Evolutionary conservation across 2,113 vertebrate species (phyloP), one percentile per base, ranked within the genome.

Genomic region (Ifrita kowaldi): DNA sequence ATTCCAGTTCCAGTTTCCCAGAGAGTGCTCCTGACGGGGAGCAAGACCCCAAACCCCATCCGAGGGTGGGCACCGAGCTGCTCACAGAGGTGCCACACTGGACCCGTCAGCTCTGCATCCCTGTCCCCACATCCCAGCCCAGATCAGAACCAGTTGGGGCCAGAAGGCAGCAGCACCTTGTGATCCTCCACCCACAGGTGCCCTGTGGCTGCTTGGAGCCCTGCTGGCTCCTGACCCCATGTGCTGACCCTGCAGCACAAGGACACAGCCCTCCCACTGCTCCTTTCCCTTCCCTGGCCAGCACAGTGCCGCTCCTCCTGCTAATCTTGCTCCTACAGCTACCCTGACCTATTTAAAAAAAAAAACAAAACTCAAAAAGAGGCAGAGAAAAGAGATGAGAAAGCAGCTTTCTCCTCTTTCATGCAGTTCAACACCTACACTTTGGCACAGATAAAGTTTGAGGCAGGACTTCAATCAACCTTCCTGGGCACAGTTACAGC

Each of bases 301-400:
- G 69, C 64, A 7, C 1, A 35, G 59, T 13, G 53, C 70, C 70
- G 20, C 46, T 47, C 13, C 63, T 80, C 53, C 37, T n/a, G 55
- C 83, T 89, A 9, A 89, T 90, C 93, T 67, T 17, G 35, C 37
- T 82, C 85, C 73, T 55, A n/a, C 53, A 52, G 59, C 10, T 65
- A 77, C 44, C 64, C 79, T 93, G 92, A 92, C 90, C 95, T 84
- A 86, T 70, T 94, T 74, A 13, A 81, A 56, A 21, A 27, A 33
- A 26, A 47, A 63, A 47, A 28, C 39, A 35, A 1, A 71, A 21
- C 69, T 77, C 49, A 50, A 37, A 65, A 77, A 50, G 69, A 79
- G 35, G 56, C 60, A 87, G 63, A 44, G 59, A 62, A 62, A 85
- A 90, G 56, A 63, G 32, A 77, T 32, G 65, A 95, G 79, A 90